Conservation (phyloP, 2,888 invertebrate species). For the Hydroisotoma schaefferi region DNA sequence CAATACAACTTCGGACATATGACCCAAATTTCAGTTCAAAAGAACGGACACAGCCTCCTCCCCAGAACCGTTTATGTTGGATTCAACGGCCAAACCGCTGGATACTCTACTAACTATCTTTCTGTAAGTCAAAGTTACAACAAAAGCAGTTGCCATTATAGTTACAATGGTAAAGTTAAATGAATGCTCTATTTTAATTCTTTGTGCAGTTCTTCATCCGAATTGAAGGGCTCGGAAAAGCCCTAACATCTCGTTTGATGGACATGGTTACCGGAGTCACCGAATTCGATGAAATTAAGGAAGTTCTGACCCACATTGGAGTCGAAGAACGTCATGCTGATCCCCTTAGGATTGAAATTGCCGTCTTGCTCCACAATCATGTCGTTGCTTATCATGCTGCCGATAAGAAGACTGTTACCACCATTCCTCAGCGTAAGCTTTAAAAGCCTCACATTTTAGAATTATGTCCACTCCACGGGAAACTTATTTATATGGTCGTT, state of each 20-base stretch:
- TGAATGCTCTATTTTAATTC: background rate
- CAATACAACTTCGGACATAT: conserved; percentile 47
- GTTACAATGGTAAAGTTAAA: background rate
- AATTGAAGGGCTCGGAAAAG: conserved; percentile 46
- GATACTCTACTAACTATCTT: conserved; percentile 42
- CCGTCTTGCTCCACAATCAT: conserved; percentile 41
- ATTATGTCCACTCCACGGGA: background rate
- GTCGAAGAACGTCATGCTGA: conserved; percentile 40
- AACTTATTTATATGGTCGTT: background rate
- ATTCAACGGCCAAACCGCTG: conserved; percentile 45
- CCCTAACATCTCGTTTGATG: conserved; percentile 43
- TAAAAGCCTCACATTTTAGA: background rate
- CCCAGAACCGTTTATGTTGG: conserved; percentile 42
- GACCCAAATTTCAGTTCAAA: conserved; percentile 44
- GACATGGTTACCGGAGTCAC: conserved; percentile 40
- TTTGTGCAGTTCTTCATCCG: conserved; percentile 38
- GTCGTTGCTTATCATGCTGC: conserved; percentile 46
- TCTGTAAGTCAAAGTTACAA: conserved; percentile 2
- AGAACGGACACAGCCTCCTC: conserved; percentile 41
- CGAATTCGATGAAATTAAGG: conserved; percentile 45
- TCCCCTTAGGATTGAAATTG: conserved; percentile 46
- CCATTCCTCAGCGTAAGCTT: conserved; percentile 38
- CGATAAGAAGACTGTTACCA: conserved; percentile 40
- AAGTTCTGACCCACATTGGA: conserved; percentile 44
- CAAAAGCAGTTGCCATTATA: background rate